These are phyloP conservation scores for Tachysurus fulvidraco DNA, from an alignment of 2,113 vertebrate species.

Conservation along the genomic window DNA sequence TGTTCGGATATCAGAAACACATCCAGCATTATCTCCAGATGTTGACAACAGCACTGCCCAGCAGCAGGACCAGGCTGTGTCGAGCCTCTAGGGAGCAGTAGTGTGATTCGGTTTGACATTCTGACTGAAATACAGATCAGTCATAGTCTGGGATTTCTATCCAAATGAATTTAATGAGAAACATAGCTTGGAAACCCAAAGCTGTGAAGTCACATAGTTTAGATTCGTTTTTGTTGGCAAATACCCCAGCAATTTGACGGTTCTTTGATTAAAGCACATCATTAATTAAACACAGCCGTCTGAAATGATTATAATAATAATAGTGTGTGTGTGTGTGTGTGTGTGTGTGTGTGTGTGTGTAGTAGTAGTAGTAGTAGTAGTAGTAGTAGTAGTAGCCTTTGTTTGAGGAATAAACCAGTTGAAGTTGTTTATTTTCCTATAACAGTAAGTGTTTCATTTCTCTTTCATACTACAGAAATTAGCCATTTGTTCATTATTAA, in stretches of 20 bases:
- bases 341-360: no score
- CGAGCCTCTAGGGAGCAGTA: not conserved
- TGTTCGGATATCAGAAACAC: conserved; percentile 16
- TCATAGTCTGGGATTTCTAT: not conserved
- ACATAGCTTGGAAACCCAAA: not conserved
- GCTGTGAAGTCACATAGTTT: not conserved
- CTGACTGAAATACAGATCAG: not conserved
- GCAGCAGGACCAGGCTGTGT: not conserved
- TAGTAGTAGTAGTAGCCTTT: no score
- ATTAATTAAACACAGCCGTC: not conserved
- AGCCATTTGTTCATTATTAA: not conserved
- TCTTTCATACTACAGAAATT: not conserved
- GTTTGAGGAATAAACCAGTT: not conserved
- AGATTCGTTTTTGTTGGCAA: not conserved
- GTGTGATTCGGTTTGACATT: not conserved
- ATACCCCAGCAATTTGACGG: not conserved
- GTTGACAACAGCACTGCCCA: not conserved
- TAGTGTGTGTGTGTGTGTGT: not conserved
- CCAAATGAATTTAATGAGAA: not conserved
- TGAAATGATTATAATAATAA: not conserved
- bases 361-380: no score
- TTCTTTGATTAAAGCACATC: not conserved
- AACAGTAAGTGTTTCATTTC: not conserved
- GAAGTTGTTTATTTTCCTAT: not conserved
- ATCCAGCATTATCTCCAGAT: conserved; percentile 33